Base-by-base conservation (phyloP, 1,140 invertebrate genomes). In the Samia ricini region DNA sequence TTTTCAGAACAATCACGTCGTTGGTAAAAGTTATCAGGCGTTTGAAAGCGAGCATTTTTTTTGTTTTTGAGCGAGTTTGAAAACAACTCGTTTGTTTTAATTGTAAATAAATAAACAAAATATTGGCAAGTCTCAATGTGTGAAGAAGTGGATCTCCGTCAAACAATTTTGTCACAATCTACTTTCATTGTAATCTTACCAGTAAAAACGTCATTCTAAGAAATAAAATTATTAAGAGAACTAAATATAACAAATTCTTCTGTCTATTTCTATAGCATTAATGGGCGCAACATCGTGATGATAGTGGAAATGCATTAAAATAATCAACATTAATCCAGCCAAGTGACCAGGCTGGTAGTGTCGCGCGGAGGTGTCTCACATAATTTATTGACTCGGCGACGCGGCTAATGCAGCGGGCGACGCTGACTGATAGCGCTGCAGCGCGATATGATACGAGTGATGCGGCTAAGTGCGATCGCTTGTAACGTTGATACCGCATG, bases 401-500 rank as follows among this genome's bases (percentile, higher is more conserved):
- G 79, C 66, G 64, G 76, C 85, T 88, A 88, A 88, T 88, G 85
- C 84, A 79, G 75, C 79, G 76, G 71, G 70, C 80, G 83, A 82
- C 82, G 78, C 78, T 84, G 83, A 85, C 73, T 81, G 85, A 89
- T 88, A 88, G 77, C 77, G 77, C 71, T 73, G 78, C 81, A 77
- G 72, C 73, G 76, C 77, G 83, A 87, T 85, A 83, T 76, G 76
- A 77, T 79, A 79, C 72, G 65, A 67, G 76, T 81, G 83, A 83
- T 77, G 80, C 64, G 66, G 81, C 69, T 88, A 84, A 89, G 86
- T 89, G 86, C 86, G 82, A 87, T 87, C 84, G 81, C 86, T 86
- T 89, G 86, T 89, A 84, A 48, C 73, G 67, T 72, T 68, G 85
- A 89, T 89, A 89, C 71, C 69, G 66, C 69, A 62, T 66, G 72